A percentile compares a stretch with the other conserved stretches of the same genome.
phyloP scores from a whole-genome alignment of 2,797 vertebrate genomes.

The Myotis planiceps region DNA sequence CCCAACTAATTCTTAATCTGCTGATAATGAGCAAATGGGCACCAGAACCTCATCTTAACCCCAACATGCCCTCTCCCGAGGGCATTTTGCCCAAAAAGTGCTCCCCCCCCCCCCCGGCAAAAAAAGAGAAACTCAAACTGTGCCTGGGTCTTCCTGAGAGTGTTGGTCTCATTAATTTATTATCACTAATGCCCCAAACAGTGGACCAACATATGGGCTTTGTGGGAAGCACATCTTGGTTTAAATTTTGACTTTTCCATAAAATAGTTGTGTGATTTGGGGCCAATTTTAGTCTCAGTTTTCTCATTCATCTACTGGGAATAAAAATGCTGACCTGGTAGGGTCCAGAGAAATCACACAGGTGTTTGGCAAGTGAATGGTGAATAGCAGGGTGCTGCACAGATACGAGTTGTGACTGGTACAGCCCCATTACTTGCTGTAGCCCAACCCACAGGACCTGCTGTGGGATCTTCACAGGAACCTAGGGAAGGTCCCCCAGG shows the following conservation, averaged over 20 bases:
- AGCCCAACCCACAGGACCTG: not conserved
- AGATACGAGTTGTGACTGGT: too few species aligned
- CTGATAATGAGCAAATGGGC: not conserved
- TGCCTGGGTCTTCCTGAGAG: not conserved
- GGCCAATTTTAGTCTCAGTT: not conserved
- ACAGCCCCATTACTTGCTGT: not conserved
- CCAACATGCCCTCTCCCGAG: not conserved
- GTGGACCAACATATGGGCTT: not conserved
- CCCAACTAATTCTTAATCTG: not conserved
- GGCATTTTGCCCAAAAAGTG: not conserved
- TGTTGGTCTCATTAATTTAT: not conserved
- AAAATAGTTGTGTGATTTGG: not conserved
- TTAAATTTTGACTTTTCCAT: not conserved
- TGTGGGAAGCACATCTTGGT: not conserved
- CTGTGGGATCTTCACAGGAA: not conserved
- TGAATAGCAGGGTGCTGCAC: not conserved
- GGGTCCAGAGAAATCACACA: not conserved
- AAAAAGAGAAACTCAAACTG: not conserved
- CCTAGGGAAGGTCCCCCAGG: not conserved
- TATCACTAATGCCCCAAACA: not conserved
- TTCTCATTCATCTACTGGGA: not conserved
- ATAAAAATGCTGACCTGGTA: not conserved
- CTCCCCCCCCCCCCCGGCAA: rapidly evolving
- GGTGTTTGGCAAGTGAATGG: not conserved
- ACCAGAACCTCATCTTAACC: not conserved